These are phyloP conservation scores for Ganaspis brasiliensis DNA, from an alignment of 2,888 invertebrate species.

Conservation along the genomic window DNA sequence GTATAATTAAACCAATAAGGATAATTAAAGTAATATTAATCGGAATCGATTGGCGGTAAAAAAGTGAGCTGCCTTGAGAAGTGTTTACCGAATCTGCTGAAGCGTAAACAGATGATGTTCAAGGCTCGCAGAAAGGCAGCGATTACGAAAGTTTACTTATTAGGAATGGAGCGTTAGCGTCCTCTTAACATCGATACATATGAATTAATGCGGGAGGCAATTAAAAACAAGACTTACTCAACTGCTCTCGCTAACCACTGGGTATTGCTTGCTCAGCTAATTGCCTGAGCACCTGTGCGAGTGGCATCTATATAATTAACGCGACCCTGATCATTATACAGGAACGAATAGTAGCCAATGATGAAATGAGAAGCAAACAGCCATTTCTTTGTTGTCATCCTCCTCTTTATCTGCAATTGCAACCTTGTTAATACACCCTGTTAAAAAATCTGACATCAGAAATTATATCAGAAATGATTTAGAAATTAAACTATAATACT, in stretches of 20 bases:
- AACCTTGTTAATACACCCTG: neutral
- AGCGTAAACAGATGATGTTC: conserved; percentile 14
- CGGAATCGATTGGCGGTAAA: neutral
- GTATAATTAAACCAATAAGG: too few species aligned
- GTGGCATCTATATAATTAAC: conserved; percentile 42
- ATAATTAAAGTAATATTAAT: neutral
- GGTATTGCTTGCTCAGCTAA: conserved; percentile 48
- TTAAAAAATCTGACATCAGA: too few species aligned
- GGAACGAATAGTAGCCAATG: conserved; percentile 28
- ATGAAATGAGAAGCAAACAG: conserved; percentile 29
- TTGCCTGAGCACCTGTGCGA: conserved; percentile 47
- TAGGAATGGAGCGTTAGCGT: conserved; percentile 29
- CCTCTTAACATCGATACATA: conserved; percentile 36
- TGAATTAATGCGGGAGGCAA: conserved; percentile 45
- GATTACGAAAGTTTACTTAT: conserved; percentile 25
- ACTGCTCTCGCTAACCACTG: conserved; percentile 46
- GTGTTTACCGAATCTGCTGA: neutral
- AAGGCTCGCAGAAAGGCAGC: neutral
- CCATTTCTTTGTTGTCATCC: conserved; percentile 29
- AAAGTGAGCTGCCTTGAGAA: conserved; percentile 10
- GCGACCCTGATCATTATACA: conserved; percentile 39
- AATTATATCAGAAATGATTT: too few species aligned
- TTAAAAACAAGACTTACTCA: conserved; percentile 48
- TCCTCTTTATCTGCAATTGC: neutral
- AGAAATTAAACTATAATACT: too few species aligned